phyloP scores from a whole-genome alignment of 2,797 vertebrate species.

The Chloroceryle inda region DNA sequence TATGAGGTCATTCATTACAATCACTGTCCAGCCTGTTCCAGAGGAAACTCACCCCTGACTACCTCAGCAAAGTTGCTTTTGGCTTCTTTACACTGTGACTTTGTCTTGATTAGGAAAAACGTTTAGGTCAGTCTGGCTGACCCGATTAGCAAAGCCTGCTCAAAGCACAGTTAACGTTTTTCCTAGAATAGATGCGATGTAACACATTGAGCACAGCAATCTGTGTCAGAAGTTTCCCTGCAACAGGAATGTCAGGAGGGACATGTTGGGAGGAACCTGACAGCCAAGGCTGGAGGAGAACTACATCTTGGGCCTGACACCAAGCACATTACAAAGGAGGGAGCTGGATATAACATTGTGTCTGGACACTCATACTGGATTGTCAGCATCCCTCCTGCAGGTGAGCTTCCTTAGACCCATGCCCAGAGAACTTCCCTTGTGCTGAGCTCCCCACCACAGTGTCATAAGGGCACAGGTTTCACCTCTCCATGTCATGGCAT shows the following conservation, averaged over 20 bases:
- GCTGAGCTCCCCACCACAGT: neutral
- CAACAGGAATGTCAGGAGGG: neutral
- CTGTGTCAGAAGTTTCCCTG: conserved; percentile 32
- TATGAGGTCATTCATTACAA: conserved; percentile 21
- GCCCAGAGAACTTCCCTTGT: neutral
- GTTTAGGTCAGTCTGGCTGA: conserved; percentile 55
- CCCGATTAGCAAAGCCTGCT: neutral
- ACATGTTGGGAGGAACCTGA: neutral
- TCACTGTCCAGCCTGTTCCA: conserved; percentile 13
- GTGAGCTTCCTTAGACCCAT: neutral
- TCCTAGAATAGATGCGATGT: conserved; percentile 36
- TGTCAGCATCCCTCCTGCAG: neutral
- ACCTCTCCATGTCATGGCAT: fast-evolving
- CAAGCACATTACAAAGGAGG: neutral
- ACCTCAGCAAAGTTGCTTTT: conserved; percentile 61
- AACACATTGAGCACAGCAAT: neutral
- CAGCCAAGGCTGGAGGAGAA: neutral
- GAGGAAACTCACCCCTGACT: conserved; percentile 46
- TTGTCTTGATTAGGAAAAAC: conserved; percentile 61
- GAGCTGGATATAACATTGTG: neutral
- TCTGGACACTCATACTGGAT: neutral
- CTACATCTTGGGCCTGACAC: neutral
- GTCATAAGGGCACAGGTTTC: neutral
- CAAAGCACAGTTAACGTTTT: conserved; percentile 1
- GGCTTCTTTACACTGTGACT: conserved; percentile 59